Evolutionary conservation across 30 jellyfish, hydroid and myxozoan species (phyloP), one percentile per base, ranked within the genome.

Genomic region (Phacellophora camtschatica): DNA sequence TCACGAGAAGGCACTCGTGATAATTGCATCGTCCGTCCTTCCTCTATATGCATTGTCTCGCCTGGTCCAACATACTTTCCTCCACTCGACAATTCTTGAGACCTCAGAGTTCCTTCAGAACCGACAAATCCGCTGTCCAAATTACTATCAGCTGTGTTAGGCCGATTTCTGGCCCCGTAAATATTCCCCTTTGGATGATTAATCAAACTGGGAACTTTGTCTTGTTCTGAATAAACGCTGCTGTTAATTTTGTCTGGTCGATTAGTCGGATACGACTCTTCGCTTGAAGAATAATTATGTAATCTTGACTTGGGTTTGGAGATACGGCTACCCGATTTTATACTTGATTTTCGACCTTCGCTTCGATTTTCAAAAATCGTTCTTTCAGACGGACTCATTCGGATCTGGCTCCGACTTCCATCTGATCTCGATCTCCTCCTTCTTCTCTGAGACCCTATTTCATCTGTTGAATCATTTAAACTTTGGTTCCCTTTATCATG

Each of bases 41-140:
- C 33, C 73, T 15, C 70, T 29, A 0, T 28, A 15, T 36, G 34
- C 53, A 58, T 50, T 23, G 30, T n/a, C 46, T 24, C 69, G 15
- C 67, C 41, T 24, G 28, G 31, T 4, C 13, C 25, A 11, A 19
- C 23, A 39, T 18, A 55, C 9, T 23, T 39, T 6, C 71, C 74
- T 2, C 74, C 79, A 43, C 69, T 82, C 5, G 73, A 51, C 2
- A 70, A 72, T 28, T 72, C 86, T 43, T 84, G 95, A 10, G 95
- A 84, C 74, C 61, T 62, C 37, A 72, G 80, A 2, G 87, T 84
- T n/a, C 88, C 95, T 63, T 84, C 95, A 15, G 95, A 84, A 23
- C 95, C 95, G 6, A 84, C 95, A 63, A 84, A 84, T 0, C 95
- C 95, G 70, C 95, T 84, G 35, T 84, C 95, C 3, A 71, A 68